Conservation (phyloP, 2,113 vertebrate genomes). For the Pituophis catenifer region DNA sequence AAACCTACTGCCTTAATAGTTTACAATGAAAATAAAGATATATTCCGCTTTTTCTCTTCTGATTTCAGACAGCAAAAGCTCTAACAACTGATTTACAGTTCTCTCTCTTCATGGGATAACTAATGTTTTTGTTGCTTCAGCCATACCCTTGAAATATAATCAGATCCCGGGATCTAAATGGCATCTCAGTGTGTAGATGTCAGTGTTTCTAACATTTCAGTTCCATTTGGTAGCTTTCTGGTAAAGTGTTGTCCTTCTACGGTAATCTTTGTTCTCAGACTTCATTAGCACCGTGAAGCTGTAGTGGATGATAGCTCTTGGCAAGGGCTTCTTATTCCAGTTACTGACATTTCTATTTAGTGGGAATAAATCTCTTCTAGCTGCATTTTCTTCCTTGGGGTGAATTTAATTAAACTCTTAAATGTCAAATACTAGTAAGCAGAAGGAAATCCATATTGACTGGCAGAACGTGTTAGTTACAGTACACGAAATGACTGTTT, state of each 20-base stretch:
- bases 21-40: background rate
- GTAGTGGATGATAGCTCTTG: constrained; percentile 9
- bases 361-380: constrained; percentile 26
- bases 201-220: constrained; percentile 9
- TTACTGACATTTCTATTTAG: constrained; percentile 41
- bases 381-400: background rate
- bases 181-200: constrained; percentile 12
- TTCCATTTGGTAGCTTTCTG: constrained; percentile 17
- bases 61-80: background rate
- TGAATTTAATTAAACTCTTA: constrained; percentile 48
- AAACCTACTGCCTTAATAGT: background rate
- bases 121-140: background rate
- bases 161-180: background rate
- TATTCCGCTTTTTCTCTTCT: background rate
- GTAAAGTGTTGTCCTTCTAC: background rate
- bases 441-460: constrained; percentile 21
- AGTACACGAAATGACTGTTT: constrained; percentile 30
- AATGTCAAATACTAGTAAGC: constrained; percentile 43
- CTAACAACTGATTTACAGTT: background rate
- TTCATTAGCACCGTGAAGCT: constrained; percentile 10
- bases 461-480: constrained; percentile 17
- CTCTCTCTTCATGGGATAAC: background rate
- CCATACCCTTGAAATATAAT: background rate
- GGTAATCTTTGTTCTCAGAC: background rate
- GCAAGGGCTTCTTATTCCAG: constrained; percentile 24